Conservation (phyloP, 2,888 invertebrate species). For the Axea sp. region DNA sequence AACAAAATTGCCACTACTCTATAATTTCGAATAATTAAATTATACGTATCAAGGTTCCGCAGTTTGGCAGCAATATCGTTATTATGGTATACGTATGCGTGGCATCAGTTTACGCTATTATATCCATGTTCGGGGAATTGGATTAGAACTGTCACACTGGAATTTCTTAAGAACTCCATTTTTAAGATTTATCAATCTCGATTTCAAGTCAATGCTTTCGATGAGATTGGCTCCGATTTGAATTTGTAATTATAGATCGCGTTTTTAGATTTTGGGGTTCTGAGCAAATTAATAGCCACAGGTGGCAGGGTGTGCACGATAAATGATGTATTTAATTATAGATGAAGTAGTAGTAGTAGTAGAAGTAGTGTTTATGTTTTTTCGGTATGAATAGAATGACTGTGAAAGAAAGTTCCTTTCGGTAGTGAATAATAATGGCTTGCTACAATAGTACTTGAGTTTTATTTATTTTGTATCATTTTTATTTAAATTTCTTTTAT, state of each 20-base stretch:
- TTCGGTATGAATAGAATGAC: too few relatives aligned
- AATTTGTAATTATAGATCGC: constrained; percentile 52
- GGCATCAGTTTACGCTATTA: constrained; percentile 32
- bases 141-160: constrained; percentile 54
- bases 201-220: constrained; percentile 31
- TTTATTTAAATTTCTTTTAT: constrained; percentile 26
- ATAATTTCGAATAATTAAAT: constrained; percentile 64
- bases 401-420: too few relatives aligned
- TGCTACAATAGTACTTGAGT: constrained; percentile 20
- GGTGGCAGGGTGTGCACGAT: constrained; percentile 27
- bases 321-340: constrained; percentile 34
- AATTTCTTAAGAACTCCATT: constrained; percentile 51
- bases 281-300: constrained; percentile 31
- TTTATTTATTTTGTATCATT: constrained; percentile 27
- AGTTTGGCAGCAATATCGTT: constrained; percentile 57
- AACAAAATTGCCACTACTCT: constrained; percentile 48
- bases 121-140: constrained; percentile 52
- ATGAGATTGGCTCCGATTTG: constrained; percentile 20
- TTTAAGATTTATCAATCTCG: constrained; percentile 59
- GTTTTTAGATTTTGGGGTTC: constrained; percentile 13
- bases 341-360: too few relatives aligned
- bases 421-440: constrained; percentile 1
- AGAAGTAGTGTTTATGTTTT: too few relatives aligned
- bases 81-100: constrained; percentile 39
- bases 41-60: constrained; percentile 58